phyloP scores from a whole-genome alignment of 2,888 invertebrate genomes.

The Lepidonotus clava region DNA sequence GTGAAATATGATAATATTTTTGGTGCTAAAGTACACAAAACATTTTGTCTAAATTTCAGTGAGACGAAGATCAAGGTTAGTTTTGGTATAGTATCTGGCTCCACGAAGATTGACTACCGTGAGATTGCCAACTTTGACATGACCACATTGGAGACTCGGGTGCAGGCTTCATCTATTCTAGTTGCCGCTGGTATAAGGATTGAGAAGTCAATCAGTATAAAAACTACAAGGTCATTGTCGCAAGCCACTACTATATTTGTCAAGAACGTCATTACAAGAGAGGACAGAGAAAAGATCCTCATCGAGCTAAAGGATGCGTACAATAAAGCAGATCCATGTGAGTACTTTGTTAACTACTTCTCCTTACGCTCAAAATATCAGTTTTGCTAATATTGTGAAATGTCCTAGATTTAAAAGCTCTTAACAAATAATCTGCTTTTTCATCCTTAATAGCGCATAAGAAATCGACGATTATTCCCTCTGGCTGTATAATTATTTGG shows the following conservation, averaged over 20 bases:
- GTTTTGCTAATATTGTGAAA: too few species aligned
- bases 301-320: not conserved
- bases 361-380: not conserved
- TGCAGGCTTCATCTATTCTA: not conserved
- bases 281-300: slow-evolving; percentile 14
- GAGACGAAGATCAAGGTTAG: slow-evolving; percentile 8
- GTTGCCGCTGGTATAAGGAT: not conserved
- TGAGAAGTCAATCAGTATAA: not conserved
- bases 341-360: not conserved
- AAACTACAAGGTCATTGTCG: not conserved
- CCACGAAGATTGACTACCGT: not conserved
- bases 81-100: not conserved
- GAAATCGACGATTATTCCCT: too few species aligned
- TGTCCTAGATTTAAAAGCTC: too few species aligned
- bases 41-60: not conserved
- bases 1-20: too few species aligned
- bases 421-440: too few species aligned
- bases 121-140: not conserved
- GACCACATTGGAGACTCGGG: not conserved
- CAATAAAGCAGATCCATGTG: not conserved
- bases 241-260: not conserved
- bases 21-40: too few species aligned
- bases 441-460: too few species aligned
- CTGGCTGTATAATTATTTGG: too few species aligned
- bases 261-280: not conserved